Evolutionary conservation across 1,140 invertebrate genomes (phyloP).

Genomic region (Reticulitermes speratus): DNA sequence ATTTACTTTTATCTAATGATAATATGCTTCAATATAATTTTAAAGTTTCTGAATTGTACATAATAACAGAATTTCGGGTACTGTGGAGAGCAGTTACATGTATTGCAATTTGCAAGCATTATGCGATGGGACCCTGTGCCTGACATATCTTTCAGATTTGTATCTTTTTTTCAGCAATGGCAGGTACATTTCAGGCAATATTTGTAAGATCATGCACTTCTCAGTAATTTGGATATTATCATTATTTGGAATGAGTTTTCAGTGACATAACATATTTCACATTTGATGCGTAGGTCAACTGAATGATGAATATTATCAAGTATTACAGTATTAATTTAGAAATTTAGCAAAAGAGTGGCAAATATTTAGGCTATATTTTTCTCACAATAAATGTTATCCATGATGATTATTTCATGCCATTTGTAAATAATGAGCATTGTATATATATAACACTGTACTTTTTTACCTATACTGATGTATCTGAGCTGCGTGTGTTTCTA

Average conservation of each 20-base stretch:
- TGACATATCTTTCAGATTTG: background rate
- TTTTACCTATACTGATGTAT: constrained; percentile 2
- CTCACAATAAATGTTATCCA: constrained; percentile 13
- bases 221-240: background rate
- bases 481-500: background rate
- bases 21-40: background rate
- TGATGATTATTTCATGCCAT: background rate
- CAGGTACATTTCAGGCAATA: background rate
- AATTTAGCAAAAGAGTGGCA: constrained; percentile 5
- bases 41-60: no score
- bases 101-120: background rate
- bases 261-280: background rate
- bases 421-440: background rate
- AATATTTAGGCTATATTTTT: constrained; percentile 14
- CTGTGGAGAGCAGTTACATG: background rate
- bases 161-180: background rate
- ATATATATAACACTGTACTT: background rate
- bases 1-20: background rate
- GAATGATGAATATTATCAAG: constrained; percentile 16
- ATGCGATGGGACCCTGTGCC: background rate
- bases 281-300: background rate
- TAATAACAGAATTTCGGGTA: background rate
- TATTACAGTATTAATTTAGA: constrained; percentile 29
- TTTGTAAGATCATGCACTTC: background rate
- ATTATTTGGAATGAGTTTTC: background rate